Conservation (phyloP, 2,888 invertebrate genomes). For the Torymus aiolomorphi region DNA sequence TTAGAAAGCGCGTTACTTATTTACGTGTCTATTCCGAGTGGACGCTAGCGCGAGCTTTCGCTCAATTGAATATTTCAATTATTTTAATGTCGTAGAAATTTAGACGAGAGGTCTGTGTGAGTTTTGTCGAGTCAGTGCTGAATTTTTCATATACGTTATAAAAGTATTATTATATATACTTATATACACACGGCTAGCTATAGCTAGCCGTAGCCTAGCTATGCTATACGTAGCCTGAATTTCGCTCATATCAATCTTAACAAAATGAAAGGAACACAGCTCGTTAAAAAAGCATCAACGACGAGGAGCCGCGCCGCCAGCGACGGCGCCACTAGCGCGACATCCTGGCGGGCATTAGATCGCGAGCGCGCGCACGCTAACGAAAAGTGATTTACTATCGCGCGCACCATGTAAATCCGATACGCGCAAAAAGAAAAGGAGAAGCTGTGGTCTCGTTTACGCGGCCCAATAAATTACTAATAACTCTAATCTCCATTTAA, state of each 20-base stretch:
- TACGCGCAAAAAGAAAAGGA: constrained; percentile 35
- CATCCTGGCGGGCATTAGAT: background rate
- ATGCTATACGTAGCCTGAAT: no score
- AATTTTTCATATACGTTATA: no score
- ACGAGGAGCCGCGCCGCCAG: constrained; percentile 1
- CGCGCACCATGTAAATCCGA: constrained; percentile 30
- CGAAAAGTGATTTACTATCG: constrained; percentile 47
- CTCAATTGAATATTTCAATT: no score
- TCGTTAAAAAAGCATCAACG: constrained; percentile 9
- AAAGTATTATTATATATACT: no score
- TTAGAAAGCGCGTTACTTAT: constrained; percentile 1
- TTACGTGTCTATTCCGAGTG: constrained; percentile 1
- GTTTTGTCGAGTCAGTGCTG: no score
- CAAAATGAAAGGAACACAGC: constrained; percentile 36
- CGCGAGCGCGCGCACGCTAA: constrained; percentile 29
- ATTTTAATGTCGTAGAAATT: no score
- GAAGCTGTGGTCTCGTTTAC: constrained; percentile 45
- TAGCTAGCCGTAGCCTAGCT: no score
- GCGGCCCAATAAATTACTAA: constrained; percentile 52
- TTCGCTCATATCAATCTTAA: background rate
- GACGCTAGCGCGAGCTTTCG: no score
- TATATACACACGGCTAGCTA: no score
- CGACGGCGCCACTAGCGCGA: constrained; percentile 19
- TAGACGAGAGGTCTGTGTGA: no score
- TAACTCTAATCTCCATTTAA: constrained; percentile 55